Percentiles rank a stretch among this genome's conserved stretches.
Conservation (phyloP, 1,140 invertebrate genomes). For the Ceratitis capitata region DNA sequence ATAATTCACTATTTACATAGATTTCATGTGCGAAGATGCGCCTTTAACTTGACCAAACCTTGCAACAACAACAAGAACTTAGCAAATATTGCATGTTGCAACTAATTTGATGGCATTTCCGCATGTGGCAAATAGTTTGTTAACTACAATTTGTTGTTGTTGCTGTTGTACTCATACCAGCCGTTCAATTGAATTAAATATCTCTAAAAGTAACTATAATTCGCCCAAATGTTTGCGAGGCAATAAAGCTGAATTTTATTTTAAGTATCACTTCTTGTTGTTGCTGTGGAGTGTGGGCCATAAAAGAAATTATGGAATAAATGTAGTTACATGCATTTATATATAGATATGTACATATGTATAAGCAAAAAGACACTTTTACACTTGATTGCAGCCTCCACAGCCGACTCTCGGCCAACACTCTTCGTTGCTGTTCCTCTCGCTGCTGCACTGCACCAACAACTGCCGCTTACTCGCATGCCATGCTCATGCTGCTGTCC, state of each 20-base stretch:
- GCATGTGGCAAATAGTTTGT: neutral
- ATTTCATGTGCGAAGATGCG: slow-evolving; percentile 26
- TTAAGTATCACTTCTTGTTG: no score
- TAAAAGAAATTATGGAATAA: no score
- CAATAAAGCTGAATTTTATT: no score
- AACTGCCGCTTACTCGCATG: neutral
- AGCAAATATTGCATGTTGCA: neutral
- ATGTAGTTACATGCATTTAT: neutral
- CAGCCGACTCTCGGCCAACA: neutral
- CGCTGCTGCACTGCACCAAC: neutral
- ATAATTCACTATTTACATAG: slow-evolving; percentile 10
- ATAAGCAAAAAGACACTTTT: neutral
- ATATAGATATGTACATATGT: neutral
- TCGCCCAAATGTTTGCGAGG: neutral
- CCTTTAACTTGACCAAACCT: neutral
- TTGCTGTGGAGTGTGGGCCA: neutral
- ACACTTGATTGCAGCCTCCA: neutral
- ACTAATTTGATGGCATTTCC: slow-evolving; percentile 18
- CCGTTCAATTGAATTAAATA: slow-evolving; percentile 1
- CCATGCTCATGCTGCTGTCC: neutral
- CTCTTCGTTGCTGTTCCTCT: neutral
- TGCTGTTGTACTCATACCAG: no score
- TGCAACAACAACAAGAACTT: neutral
- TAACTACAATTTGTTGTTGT: neutral
- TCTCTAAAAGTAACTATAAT: neutral